Percentiles rank a stretch among this genome's conserved stretches.
These are phyloP conservation scores for Hyphantria cunea DNA, from an alignment of 1,140 invertebrate species.

Conservation along the genomic window DNA sequence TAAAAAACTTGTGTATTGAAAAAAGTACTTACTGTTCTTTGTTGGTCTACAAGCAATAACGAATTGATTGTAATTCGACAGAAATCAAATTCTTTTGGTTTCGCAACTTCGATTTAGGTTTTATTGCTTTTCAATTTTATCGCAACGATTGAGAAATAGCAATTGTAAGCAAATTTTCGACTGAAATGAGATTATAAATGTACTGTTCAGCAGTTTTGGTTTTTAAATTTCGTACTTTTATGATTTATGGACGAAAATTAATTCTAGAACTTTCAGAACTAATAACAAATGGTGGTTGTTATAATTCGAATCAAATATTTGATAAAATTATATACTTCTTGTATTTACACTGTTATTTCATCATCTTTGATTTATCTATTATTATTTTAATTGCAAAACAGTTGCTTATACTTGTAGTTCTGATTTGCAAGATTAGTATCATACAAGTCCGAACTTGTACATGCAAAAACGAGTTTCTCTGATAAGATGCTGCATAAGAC, in stretches of 20 bases:
- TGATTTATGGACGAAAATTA: too few relatives aligned
- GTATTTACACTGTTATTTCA: too few relatives aligned
- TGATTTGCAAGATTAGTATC: too few relatives aligned
- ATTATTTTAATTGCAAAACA: too few relatives aligned
- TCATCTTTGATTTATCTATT: too few relatives aligned
- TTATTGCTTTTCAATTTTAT: conserved; percentile 70
- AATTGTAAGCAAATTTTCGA: conserved; percentile 26
- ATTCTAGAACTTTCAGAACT: too few relatives aligned
- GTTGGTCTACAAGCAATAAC: conserved; percentile 37
- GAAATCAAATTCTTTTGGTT: conserved; percentile 62
- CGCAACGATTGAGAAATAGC: conserved; percentile 41
- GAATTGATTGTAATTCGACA: conserved; percentile 52
- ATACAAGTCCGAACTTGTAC: too few relatives aligned
- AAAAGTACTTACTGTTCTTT: conserved; percentile 22
- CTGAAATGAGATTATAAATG: conserved; percentile 4
- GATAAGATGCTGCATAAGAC: too few relatives aligned
- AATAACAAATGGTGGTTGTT: not conserved
- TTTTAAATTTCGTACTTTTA: not conserved
- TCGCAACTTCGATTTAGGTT: conserved; percentile 58
- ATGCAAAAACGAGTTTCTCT: too few relatives aligned
- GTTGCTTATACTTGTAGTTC: too few relatives aligned
- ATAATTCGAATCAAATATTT: not conserved
- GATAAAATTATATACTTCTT: too few relatives aligned
- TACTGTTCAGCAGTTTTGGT: not conserved
- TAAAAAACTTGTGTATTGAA: conserved; percentile 2